These are phyloP conservation scores for Neomorphus geoffroyi DNA, from an alignment of 2,797 vertebrate genomes.

Conservation along the genomic window DNA sequence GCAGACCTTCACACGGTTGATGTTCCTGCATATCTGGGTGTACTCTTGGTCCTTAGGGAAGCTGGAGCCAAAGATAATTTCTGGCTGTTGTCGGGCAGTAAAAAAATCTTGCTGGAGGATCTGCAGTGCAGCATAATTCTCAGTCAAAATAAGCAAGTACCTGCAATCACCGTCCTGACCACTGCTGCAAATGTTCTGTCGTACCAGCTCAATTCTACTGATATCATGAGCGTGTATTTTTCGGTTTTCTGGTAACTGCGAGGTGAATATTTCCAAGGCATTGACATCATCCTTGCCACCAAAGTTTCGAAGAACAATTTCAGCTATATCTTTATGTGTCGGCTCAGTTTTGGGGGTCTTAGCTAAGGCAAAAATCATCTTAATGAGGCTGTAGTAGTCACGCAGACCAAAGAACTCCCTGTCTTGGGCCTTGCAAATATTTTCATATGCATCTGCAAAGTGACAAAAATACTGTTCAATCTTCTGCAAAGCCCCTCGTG, in stretches of 20 bases:
- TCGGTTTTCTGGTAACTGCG: slow-evolving; percentile 52
- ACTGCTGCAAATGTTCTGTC: slow-evolving; percentile 82
- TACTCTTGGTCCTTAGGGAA: slow-evolving; percentile 97
- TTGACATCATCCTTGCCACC: slow-evolving; percentile 87
- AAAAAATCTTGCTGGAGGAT: slow-evolving; percentile 90
- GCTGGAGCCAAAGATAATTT: slow-evolving; percentile 96
- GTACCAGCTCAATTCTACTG: slow-evolving; percentile 84
- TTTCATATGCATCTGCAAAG: slow-evolving; percentile 87
- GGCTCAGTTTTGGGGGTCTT: slow-evolving; percentile 77
- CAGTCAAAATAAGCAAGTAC: slow-evolving; percentile 92
- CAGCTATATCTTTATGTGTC: slow-evolving; percentile 74
- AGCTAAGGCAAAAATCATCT: slow-evolving; percentile 89
- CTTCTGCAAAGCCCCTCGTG: slow-evolving; percentile 80
- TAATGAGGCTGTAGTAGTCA: slow-evolving; percentile 97
- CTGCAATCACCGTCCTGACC: slow-evolving; percentile 86
- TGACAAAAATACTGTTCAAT: slow-evolving; percentile 84
- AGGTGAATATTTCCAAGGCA: slow-evolving; percentile 82
- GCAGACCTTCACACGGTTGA: slow-evolving; percentile 95
- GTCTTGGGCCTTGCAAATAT: slow-evolving; percentile 78
- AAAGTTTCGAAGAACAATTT: slow-evolving; percentile 91
- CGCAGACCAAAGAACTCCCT: slow-evolving; percentile 96
- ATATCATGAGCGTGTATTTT: slow-evolving; percentile 57
- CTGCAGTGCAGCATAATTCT: slow-evolving; percentile 91
- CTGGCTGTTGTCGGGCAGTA: slow-evolving; percentile 81
- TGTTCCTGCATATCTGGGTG: slow-evolving; percentile 93